Percentiles rank a stretch among this genome's conserved stretches.
Conservation (phyloP, 1,140 invertebrate genomes). For the Penaeus chinensis region DNA sequence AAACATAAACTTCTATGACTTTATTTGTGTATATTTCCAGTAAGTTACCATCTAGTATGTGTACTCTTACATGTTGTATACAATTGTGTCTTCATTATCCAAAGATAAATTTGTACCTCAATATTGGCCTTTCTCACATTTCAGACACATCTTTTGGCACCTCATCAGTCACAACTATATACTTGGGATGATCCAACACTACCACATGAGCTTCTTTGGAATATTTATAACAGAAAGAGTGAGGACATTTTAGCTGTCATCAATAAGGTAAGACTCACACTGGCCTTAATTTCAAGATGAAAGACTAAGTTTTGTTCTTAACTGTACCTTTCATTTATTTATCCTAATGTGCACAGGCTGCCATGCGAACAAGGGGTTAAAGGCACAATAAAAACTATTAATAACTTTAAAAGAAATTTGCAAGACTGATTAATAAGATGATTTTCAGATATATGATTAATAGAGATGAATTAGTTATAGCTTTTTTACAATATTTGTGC, state of each 20-base stretch:
- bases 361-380: no score
- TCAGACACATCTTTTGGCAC: conserved; percentile 76
- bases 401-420: no score
- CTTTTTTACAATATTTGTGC: neutral
- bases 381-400: no score
- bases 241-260: conserved; percentile 79
- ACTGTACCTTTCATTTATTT: no score
- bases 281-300: neutral
- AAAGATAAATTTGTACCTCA: neutral
- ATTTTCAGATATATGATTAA: no score
- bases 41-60: neutral
- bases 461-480: no score
- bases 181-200: conserved; percentile 88
- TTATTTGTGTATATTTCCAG: no score
- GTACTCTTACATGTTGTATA: neutral
- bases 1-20: no score
- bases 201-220: conserved; percentile 81
- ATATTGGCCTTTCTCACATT: conserved; percentile 71
- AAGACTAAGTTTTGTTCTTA: no score
- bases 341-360: no score
- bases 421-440: no score
- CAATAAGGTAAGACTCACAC: conserved; percentile 71
- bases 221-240: conserved; percentile 84
- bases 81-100: neutral
- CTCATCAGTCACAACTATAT: conserved; percentile 82